A percentile compares a stretch with the other conserved stretches of the same genome.
Evolutionary conservation across 2,888 invertebrate genomes (phyloP).

Genomic region (Xylophagus ater): DNA sequence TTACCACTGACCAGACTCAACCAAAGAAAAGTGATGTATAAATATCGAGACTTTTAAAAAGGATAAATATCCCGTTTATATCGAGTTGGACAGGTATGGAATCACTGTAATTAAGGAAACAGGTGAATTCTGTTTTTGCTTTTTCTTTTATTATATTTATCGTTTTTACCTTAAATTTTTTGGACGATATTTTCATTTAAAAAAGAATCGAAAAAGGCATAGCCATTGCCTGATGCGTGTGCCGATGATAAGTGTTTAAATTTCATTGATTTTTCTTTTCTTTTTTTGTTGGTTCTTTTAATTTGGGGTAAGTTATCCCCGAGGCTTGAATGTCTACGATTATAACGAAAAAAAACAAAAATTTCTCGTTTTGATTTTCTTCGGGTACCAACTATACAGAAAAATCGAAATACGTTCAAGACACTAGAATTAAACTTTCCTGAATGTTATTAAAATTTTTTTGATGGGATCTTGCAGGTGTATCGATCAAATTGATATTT

Average conservation of each 20-base stretch:
- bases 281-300: not conserved
- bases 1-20: not conserved
- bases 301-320: no score
- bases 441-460: conserved; percentile 6
- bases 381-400: no score
- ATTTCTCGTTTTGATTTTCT: no score
- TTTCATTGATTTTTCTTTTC: no score
- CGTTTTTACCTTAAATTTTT: not conserved
- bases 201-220: no score
- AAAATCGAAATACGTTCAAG: no score
- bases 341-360: not conserved
- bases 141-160: not conserved
- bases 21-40: no score
- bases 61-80: conserved; percentile 1
- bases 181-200: no score
- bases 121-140: conserved; percentile 6
- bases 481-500: conserved; percentile 2
- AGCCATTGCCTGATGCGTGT: no score
- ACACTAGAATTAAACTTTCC: conserved; percentile 1
- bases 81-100: conserved; percentile 6
- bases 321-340: conserved; percentile 1
- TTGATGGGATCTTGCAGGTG: conserved; percentile 11
- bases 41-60: no score
- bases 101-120: conserved; percentile 13
- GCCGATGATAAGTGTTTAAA: no score